phyloP scores from a whole-genome alignment of 37 sponge, comb jelly and placozoan species.

The Beroe ovata region DNA sequence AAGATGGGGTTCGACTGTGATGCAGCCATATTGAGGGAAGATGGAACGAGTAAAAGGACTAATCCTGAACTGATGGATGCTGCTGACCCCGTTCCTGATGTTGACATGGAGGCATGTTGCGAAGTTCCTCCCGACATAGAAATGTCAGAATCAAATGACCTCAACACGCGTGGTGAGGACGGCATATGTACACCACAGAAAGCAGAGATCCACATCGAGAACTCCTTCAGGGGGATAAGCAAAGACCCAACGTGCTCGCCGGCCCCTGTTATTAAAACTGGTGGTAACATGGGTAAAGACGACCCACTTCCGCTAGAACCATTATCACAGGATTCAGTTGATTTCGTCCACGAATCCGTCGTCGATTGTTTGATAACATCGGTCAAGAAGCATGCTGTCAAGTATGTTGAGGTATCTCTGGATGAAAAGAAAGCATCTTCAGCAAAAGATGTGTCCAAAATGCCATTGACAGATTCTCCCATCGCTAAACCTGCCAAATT shows the following conservation, averaged over 20 bases:
- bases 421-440: not conserved
- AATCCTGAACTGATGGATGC: not conserved
- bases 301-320: too few relatives aligned
- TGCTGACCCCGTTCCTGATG: not conserved
- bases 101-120: not conserved
- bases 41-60: too few relatives aligned
- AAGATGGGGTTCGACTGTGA: too few relatives aligned
- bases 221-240: not conserved
- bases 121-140: not conserved
- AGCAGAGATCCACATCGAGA: not conserved
- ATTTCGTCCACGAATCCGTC: not conserved
- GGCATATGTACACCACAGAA: not conserved
- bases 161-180: not conserved
- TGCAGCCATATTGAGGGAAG: too few relatives aligned
- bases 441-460: not conserved
- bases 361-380: conserved; percentile 22
- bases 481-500: not conserved
- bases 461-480: not conserved
- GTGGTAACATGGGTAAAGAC: not conserved
- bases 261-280: not conserved
- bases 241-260: not conserved
- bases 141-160: not conserved
- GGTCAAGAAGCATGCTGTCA: not conserved
- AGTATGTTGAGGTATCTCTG: not conserved
- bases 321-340: not conserved